Percentiles rank a stretch among this genome's conserved stretches.
phyloP scores from a whole-genome alignment of 2,888 invertebrate species.

The Saturnia pavonia region DNA sequence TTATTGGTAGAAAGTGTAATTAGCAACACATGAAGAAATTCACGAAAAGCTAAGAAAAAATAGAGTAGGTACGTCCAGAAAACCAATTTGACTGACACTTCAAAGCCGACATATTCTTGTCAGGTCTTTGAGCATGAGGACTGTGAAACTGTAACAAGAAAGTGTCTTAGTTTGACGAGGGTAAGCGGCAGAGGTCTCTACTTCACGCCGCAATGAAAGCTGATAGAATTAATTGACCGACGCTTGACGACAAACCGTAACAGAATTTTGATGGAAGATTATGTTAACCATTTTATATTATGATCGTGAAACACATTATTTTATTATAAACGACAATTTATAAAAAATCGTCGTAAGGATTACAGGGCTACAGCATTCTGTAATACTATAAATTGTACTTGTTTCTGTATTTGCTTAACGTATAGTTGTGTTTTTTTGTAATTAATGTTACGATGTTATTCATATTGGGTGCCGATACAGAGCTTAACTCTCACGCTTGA shows the following conservation, averaged over 20 bases:
- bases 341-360: too few relatives aligned
- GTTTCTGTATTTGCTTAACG: too few relatives aligned
- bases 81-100: not conserved
- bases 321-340: not conserved
- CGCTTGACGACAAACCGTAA: conserved; percentile 12
- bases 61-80: not conserved
- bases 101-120: not conserved
- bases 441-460: too few relatives aligned
- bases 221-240: conserved; percentile 46
- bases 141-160: conserved; percentile 31
- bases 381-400: too few relatives aligned
- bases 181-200: conserved; percentile 36
- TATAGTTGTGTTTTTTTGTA: too few relatives aligned
- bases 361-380: too few relatives aligned
- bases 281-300: too few relatives aligned
- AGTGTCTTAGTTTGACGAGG: conserved; percentile 45
- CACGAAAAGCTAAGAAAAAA: not conserved
- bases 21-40: not conserved
- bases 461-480: not conserved
- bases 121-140: not conserved
- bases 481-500: not conserved
- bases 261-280: not conserved
- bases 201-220: conserved; percentile 33
- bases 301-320: not conserved
- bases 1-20: not conserved